Conservation (phyloP, 2,797 vertebrate species). For the Gallinago nigripennis region DNA sequence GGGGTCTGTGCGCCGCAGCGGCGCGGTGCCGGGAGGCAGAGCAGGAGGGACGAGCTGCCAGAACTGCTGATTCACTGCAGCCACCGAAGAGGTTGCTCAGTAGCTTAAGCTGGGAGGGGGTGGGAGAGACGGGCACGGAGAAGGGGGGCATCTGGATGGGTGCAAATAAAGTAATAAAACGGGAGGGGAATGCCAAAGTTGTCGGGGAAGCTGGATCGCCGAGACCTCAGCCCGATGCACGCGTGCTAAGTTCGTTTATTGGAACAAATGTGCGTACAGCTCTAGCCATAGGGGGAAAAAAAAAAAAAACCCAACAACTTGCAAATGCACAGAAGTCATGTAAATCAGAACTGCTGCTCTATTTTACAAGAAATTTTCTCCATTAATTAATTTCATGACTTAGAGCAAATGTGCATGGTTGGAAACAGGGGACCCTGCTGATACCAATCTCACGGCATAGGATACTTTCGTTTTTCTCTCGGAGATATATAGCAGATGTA, state of each 20-base stretch:
- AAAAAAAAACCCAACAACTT: neutral
- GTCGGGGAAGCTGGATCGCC: neutral
- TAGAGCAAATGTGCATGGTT: constrained; percentile 70
- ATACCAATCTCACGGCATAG: constrained; percentile 66
- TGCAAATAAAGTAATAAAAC: neutral
- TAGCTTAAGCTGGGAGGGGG: neutral
- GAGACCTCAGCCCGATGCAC: neutral
- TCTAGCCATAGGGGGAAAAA: constrained; percentile 9
- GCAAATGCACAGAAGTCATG: constrained; percentile 63
- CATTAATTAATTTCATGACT: constrained; percentile 79
- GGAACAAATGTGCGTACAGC: neutral
- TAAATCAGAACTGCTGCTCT: constrained; percentile 67
- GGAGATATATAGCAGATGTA: constrained; percentile 57
- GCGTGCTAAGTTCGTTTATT: neutral
- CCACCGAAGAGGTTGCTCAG: neutral
- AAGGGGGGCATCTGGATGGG: neutral
- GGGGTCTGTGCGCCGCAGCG: neutral
- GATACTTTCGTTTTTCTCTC: constrained; percentile 42
- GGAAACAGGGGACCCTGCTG: constrained; percentile 71
- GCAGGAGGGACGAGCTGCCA: neutral
- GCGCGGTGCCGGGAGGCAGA: neutral
- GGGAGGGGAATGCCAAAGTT: neutral
- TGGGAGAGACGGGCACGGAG: neutral
- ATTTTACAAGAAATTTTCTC: constrained; percentile 69
- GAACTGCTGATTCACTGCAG: constrained; percentile 67